Percentiles rank a stretch among this genome's conserved stretches.
phyloP scores from a whole-genome alignment of 2,113 vertebrate species.

The Eidolon helvum region DNA sequence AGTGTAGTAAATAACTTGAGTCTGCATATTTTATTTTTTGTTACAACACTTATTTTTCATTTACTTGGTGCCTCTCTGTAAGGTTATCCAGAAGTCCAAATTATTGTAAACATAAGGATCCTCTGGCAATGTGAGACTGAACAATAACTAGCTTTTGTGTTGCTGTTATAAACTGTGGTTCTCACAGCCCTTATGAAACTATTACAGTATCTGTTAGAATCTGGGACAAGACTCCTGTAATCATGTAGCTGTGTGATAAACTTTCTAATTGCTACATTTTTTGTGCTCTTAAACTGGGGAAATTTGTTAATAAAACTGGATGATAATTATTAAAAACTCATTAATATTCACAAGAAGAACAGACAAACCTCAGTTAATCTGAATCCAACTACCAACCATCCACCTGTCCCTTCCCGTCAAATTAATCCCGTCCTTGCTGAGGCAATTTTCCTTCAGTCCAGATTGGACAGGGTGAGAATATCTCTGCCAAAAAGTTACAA shows the following conservation, averaged over 20 bases:
- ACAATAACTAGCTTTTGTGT: constrained; percentile 30
- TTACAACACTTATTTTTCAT: not conserved
- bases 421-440: not conserved
- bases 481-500: constrained; percentile 7
- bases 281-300: constrained; percentile 62
- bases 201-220: constrained; percentile 48
- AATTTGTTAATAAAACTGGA: constrained; percentile 65
- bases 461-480: not conserved
- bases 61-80: not conserved
- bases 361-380: constrained; percentile 44
- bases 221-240: constrained; percentile 67
- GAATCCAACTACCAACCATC: constrained; percentile 9
- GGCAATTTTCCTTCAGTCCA: not conserved
- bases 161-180: constrained; percentile 37
- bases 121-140: constrained; percentile 4
- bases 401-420: not conserved
- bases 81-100: not conserved
- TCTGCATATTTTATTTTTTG: constrained; percentile 5
- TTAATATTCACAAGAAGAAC: constrained; percentile 60
- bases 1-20: not conserved
- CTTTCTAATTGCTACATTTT: constrained; percentile 65
- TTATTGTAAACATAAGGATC: constrained; percentile 42
- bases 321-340: constrained; percentile 63
- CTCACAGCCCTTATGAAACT: constrained; percentile 41
- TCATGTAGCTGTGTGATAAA: constrained; percentile 69